Base-by-base conservation (phyloP, 2,888 invertebrate genomes). In the Zonitis immaculata region DNA sequence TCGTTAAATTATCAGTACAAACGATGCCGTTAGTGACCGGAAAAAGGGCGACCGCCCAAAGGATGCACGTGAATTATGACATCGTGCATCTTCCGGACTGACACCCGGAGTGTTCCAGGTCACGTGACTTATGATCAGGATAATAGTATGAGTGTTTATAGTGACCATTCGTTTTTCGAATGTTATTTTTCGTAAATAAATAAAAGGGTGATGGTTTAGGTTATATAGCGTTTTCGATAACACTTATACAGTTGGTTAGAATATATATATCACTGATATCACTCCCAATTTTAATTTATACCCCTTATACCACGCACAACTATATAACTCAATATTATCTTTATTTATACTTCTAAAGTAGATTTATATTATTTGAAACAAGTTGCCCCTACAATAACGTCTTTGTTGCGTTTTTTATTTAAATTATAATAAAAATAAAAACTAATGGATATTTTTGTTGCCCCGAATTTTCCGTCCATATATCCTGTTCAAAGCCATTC, bases 51-150 rank as follows among this genome's bases (percentile, higher is more conserved):
- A 42, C 32, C 32, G 32, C 30, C 12, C 12, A n/a, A n/a, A 30
- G 14, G 32, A 14, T 32, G 14, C 14, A 7, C 14, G 32, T 65
- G 62, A 66, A 66, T 64, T 65, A 63, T 64, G 61, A 58, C 60
- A 59, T 65, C 64, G 62, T 66, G 61, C 58, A 60, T 66, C 66
- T 66, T 66, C 65, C 62, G 49, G 58, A 52, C 27, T 52, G 60
- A 55, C 61, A 56, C 51, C 49, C 48, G 44, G 42, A 35, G 32
- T 52, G 54, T 51, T 48, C 30, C 60, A 58, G 60, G 61, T 62
- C 57, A 51, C 52, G 62, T 66, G 63, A 66, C 66, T 64, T 66
- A 65, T 61, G 64, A 60, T 55, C 64, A 32, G 43, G 54, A 54
- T 56, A 57, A 56, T 58, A 57, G 53, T 59, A 60, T 62, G 3